phyloP scores from a whole-genome alignment of 2,797 vertebrate genomes.

The Thaleichthys pacificus region DNA sequence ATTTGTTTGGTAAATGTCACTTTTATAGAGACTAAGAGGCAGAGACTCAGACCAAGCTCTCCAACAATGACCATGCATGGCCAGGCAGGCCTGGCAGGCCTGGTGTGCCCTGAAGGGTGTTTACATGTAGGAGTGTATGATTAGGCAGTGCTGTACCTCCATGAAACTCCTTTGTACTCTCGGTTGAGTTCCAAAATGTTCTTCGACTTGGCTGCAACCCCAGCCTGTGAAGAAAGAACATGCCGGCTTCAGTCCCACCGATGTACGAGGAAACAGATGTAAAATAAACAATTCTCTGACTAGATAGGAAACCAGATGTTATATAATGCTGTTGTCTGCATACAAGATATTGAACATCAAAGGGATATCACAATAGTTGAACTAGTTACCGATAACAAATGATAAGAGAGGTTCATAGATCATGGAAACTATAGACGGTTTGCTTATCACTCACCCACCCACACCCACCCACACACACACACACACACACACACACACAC shows the following conservation, averaged over 20 bases:
- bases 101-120: background rate
- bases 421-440: slow-evolving; percentile 18
- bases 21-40: background rate
- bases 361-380: background rate
- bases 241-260: background rate
- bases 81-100: background rate
- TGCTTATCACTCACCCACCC: background rate
- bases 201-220: slow-evolving; percentile 71
- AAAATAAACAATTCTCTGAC: background rate
- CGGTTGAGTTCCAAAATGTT: slow-evolving; percentile 47
- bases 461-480: background rate
- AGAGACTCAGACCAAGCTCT: background rate
- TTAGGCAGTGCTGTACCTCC: slow-evolving; percentile 76
- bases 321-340: background rate
- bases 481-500: background rate
- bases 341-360: slow-evolving; percentile 22
- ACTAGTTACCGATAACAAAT: slow-evolving; percentile 33
- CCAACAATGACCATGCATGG: background rate
- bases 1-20: slow-evolving; percentile 11
- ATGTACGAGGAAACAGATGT: background rate
- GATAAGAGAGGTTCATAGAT: slow-evolving; percentile 43
- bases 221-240: slow-evolving; percentile 69
- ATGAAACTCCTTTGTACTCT: slow-evolving; percentile 83
- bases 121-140: background rate
- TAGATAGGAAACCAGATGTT: slow-evolving; percentile 6